These are phyloP conservation scores for Athene noctua DNA, from an alignment of 2,113 vertebrate species.

Conservation along the genomic window DNA sequence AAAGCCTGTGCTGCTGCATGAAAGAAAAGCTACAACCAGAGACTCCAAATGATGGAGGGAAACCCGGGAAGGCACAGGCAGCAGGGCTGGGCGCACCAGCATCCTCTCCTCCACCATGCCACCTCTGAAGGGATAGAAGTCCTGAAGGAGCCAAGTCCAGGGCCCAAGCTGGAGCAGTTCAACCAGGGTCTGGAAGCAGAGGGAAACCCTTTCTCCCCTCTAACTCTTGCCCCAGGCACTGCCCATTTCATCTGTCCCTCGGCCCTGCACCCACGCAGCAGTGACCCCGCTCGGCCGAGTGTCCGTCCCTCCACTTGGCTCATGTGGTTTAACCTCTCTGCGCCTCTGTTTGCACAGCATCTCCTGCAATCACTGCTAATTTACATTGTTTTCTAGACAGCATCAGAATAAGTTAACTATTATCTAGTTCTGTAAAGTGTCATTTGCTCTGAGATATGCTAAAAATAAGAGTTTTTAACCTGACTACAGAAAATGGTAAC, in stretches of 20 bases:
- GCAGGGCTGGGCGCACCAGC: not conserved
- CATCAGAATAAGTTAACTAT: not conserved
- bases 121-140: not conserved
- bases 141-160: not conserved
- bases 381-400: not conserved
- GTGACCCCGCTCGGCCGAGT: accelerated
- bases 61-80: accelerated
- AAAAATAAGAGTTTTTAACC: not conserved
- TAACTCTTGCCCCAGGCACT: not conserved
- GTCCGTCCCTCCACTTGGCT: accelerated
- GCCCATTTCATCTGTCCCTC: accelerated
- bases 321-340: accelerated
- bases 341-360: not conserved
- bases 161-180: not conserved
- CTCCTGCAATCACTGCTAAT: not conserved
- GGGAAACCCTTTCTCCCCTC: not conserved
- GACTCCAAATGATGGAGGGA: not conserved
- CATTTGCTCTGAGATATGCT: not conserved
- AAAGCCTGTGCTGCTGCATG: not conserved
- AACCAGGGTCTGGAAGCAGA: not conserved
- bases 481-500: not conserved
- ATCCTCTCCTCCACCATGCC: not conserved
- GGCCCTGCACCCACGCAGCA: accelerated
- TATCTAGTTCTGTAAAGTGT: not conserved
- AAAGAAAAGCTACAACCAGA: not conserved